A percentile compares a stretch with the other conserved stretches of the same genome.
Conservation (phyloP, 2,888 invertebrate species). For the Epinotia ramella region DNA sequence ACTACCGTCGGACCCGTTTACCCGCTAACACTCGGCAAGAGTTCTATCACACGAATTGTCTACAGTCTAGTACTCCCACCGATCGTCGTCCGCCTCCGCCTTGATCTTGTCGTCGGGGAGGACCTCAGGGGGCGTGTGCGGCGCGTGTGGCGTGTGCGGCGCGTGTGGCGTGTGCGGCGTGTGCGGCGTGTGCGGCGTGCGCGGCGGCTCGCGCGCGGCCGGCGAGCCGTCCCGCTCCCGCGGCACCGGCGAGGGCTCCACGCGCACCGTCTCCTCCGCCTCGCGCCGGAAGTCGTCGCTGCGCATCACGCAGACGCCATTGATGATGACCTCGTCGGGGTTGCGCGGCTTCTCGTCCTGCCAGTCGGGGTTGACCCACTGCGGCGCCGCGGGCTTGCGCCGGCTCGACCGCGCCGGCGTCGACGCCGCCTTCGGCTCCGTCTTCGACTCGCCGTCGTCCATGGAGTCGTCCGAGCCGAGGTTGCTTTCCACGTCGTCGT, state of each 20-base stretch:
- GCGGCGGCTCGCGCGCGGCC: conserved; percentile 57
- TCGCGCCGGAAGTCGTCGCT: conserved; percentile 89
- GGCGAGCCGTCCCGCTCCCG: conserved; percentile 77
- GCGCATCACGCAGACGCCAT: conserved; percentile 97
- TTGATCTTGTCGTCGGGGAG: conserved; percentile 83
- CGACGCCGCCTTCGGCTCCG: conserved; percentile 83
- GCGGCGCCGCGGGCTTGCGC: conserved; percentile 97
- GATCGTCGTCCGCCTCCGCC: conserved; percentile 86
- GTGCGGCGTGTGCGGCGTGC: conserved; percentile 52
- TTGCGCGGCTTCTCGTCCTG: conserved; percentile 87
- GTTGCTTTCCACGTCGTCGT: conserved; percentile 91
- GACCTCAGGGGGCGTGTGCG: conserved; percentile 62
- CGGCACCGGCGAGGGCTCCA: conserved; percentile 91
- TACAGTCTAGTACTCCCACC: conserved; percentile 85
- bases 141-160: conserved; percentile 57
- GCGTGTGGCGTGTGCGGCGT: conserved; percentile 59
- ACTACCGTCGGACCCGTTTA: conserved; percentile 59
- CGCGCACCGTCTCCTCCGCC: conserved; percentile 89
- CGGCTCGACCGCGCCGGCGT: conserved; percentile 86
- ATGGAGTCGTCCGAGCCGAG: conserved; percentile 89
- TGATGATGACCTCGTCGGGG: conserved; percentile 94
- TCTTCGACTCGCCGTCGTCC: conserved; percentile 84
- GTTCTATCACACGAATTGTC: conserved; percentile 39
- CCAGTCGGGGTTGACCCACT: conserved; percentile 99
- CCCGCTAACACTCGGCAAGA: conserved; percentile 54